Evolutionary conservation across 1,140 invertebrate genomes (phyloP), one percentile per base, ranked within the genome.

Genomic region (Matsumurasca onukii): DNA sequence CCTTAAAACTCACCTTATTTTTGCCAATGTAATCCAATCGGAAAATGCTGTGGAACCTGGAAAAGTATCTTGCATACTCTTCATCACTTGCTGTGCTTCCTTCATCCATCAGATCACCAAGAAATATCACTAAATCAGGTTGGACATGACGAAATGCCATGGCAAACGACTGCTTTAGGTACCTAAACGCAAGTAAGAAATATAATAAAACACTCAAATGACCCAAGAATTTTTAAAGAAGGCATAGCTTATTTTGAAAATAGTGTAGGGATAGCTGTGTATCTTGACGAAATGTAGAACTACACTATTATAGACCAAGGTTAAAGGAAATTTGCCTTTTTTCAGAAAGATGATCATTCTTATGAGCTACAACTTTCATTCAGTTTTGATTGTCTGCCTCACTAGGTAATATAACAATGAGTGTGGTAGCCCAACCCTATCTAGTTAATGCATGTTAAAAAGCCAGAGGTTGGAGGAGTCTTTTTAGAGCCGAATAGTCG

Each of bases 101-200:
- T 82, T 97, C 95, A 78, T 98, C 94, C 82, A 97, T 90, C 55
- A 97, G 81, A 81, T 98, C 95, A 2, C 96, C 95, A 27, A 98
- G 80, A 80, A 95, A 98, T 57, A 93, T 83, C 64, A 97, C 83
- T n/a, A 93, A 83, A 81, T 97, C 86, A 31, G 95, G 95, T 70
- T 91, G 81, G n/a, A 89, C 84, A 79, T 91, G 86, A 31, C 83
- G 79, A 25, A 90, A 76, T 2, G 90, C 93, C 70, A 85, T 80
- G 20, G 81, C 78, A 79, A 94, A 98, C 63, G 92, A 93, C 76
- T 89, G 89, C 15, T 81, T 79, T 66, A 97, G 81, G 80, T 92
- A 97, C 74, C 93, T 92, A 77, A 27, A 85, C 81, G 72, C 68
- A 72, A 69, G 12, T 5, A 9, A 9, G 34, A 9, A 39, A 39